phyloP scores from a whole-genome alignment of 2,113 vertebrate genomes.

The Corythornis cristatus region DNA sequence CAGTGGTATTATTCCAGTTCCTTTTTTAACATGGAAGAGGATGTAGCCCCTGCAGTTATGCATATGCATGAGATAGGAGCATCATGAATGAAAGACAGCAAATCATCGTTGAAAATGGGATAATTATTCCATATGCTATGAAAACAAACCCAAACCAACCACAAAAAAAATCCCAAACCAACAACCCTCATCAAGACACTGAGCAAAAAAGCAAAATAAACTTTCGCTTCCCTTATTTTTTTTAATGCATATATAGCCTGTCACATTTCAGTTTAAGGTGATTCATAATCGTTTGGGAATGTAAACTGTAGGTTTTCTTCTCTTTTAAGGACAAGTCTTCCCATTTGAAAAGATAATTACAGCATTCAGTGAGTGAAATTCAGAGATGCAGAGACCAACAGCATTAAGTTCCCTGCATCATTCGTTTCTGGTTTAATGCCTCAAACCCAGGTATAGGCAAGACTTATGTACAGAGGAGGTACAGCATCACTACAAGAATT shows the following conservation, averaged over 20 bases:
- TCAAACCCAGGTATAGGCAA: not conserved
- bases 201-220: not conserved
- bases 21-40: not conserved
- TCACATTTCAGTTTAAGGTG: constrained; percentile 38
- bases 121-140: not conserved
- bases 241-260: not conserved
- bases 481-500: not conserved
- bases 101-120: constrained; percentile 7
- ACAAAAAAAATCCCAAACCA: not conserved
- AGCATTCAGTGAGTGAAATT: not conserved
- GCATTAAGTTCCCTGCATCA: not conserved
- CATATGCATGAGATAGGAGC: constrained; percentile 2
- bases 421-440: not conserved
- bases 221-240: not conserved
- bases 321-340: not conserved
- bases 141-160: not conserved
- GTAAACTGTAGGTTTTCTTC: constrained; percentile 33
- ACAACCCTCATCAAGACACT: not conserved
- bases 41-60: not conserved
- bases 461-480: not conserved
- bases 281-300: constrained; percentile 29
- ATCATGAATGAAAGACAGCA: constrained; percentile 30
- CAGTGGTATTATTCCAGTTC: not conserved
- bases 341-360: constrained; percentile 22
- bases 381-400: not conserved